Percentiles rank a stretch among this genome's conserved stretches.
Conservation (phyloP, 2,797 vertebrate species). For the Rhinoraja longicauda region DNA sequence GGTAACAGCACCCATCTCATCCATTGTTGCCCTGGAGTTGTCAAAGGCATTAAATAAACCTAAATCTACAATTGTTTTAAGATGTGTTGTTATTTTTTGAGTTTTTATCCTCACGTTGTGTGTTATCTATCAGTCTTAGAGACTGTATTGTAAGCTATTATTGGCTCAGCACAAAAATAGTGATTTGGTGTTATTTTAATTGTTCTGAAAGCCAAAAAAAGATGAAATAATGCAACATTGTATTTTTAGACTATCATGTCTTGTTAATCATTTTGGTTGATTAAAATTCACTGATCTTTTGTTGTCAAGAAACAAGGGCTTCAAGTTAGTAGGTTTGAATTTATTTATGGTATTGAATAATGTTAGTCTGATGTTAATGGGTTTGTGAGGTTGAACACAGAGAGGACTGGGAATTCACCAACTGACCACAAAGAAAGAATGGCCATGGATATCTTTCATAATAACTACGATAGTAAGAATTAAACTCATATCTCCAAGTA, state of each 20-base stretch:
- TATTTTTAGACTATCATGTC: not conserved
- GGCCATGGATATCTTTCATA: not conserved
- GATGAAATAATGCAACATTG: not conserved
- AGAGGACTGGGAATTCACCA: not conserved
- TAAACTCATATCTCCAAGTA: too few relatives aligned
- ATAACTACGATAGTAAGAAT: not conserved
- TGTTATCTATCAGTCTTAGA: not conserved
- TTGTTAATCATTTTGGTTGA: not conserved
- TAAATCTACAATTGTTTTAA: not conserved
- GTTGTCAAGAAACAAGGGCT: not conserved
- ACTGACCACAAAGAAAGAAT: not conserved
- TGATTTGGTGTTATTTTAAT: not conserved
- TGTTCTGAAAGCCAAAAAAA: not conserved
- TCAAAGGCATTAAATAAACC: not conserved
- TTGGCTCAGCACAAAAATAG: not conserved
- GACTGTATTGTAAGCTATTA: not conserved
- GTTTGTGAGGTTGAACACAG: not conserved
- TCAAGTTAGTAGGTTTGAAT: not conserved
- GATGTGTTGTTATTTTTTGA: not conserved
- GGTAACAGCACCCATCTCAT: not conserved
- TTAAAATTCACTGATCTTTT: not conserved
- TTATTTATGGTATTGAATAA: not conserved
- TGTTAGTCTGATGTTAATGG: too few relatives aligned
- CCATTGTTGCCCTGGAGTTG: not conserved
- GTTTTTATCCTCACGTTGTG: not conserved